Percentiles rank a stretch among this genome's conserved stretches.
These are phyloP conservation scores for Echinometra lucunter DNA, from an alignment of 53 echinoderm and acorn worm species.

Conservation along the genomic window DNA sequence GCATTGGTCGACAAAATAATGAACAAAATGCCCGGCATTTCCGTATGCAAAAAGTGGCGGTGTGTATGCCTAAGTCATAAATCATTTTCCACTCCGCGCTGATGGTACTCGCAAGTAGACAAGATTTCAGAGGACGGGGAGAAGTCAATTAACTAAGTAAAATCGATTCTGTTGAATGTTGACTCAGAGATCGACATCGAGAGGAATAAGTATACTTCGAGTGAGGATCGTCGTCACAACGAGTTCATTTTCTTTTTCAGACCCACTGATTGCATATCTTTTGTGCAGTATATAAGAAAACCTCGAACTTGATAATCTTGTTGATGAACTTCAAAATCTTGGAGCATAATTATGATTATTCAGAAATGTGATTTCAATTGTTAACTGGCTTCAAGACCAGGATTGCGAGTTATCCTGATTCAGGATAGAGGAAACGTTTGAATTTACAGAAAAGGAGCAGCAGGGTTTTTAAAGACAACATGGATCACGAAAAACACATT, in stretches of 20 bases:
- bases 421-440: neutral
- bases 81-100: neutral
- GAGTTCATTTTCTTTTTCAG: neutral
- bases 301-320: neutral
- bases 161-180: neutral
- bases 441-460: neutral
- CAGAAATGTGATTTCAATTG: neutral
- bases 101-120: neutral
- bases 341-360: neutral
- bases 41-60: neutral
- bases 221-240: neutral
- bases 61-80: no score
- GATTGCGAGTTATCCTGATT: neutral
- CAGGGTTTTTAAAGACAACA: neutral
- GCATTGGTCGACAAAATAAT: neutral
- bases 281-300: neutral
- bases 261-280: neutral
- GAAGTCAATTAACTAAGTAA: constrained; percentile 34
- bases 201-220: neutral
- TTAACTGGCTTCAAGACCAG: neutral
- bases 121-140: neutral
- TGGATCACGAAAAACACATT: neutral
- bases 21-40: neutral
- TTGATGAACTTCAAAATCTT: neutral
- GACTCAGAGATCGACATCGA: neutral